phyloP scores from a whole-genome alignment of 30 jellyfish, hydroid and myxozoan species.

The Cassiopea xamachana region DNA sequence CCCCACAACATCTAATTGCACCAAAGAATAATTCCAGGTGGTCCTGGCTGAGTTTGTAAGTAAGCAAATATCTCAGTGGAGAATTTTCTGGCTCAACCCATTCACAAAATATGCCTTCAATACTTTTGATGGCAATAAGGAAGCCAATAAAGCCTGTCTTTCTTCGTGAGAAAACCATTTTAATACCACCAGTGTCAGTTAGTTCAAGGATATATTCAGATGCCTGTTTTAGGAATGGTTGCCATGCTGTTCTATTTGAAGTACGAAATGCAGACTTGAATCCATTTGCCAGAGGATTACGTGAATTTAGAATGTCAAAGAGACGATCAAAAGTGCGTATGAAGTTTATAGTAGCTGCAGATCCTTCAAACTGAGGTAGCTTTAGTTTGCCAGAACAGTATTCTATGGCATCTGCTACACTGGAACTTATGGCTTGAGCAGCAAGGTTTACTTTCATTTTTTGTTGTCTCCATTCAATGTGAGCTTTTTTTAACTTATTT shows the following conservation, averaged over 20 bases:
- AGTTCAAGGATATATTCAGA: constrained; percentile 32
- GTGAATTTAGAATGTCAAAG: constrained; percentile 61
- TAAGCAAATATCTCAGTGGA: constrained; percentile 58
- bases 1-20: constrained; percentile 60
- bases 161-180: constrained; percentile 44
- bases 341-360: constrained; percentile 60
- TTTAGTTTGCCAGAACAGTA: constrained; percentile 50
- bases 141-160: constrained; percentile 75
- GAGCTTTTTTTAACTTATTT: constrained; percentile 49
- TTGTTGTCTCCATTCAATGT: constrained; percentile 68
- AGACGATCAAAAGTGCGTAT: constrained; percentile 50
- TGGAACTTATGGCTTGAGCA: constrained; percentile 76
- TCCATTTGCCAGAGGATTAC: constrained; percentile 82
- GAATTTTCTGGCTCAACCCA: constrained; percentile 45
- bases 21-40: constrained; percentile 66
- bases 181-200: constrained; percentile 39
- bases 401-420: constrained; percentile 79
- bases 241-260: constrained; percentile 42
- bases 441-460: constrained; percentile 82
- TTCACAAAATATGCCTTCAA: constrained; percentile 30
- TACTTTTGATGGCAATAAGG: constrained; percentile 56
- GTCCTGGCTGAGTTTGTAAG: constrained; percentile 69
- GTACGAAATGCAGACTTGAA: constrained; percentile 71
- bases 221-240: constrained; percentile 38
- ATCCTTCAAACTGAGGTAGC: constrained; percentile 67